These are phyloP conservation scores for Tetramorium simillimum DNA, from an alignment of 1,140 invertebrate species.

Conservation along the genomic window DNA sequence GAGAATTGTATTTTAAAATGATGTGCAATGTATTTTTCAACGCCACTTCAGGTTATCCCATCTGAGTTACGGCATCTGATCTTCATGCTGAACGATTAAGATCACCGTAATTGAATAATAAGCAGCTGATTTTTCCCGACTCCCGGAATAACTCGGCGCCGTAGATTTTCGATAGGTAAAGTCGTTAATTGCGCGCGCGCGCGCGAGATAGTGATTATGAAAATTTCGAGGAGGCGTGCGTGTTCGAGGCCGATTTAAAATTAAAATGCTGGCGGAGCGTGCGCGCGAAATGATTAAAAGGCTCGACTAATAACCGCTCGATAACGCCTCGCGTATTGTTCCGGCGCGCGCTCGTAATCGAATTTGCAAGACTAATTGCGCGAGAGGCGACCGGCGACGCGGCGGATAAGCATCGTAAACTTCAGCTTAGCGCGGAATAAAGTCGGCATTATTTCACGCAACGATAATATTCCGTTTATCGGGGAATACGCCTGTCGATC, in stretches of 20 bases:
- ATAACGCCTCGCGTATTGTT: conserved; percentile 53
- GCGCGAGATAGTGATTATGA: conserved; percentile 38
- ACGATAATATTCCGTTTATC: conserved; percentile 60
- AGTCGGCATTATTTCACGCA: conserved; percentile 59
- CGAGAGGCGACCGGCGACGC: conserved; percentile 38
- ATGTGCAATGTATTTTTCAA: conserved; percentile 12
- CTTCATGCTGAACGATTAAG: neutral
- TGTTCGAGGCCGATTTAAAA: conserved; percentile 44
- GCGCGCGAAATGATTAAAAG: conserved; percentile 42
- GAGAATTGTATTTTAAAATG: conserved; percentile 4
- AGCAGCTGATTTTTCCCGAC: conserved; percentile 8
- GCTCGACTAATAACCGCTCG: conserved; percentile 40
- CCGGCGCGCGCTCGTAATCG: conserved; percentile 47
- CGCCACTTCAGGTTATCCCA: neutral
- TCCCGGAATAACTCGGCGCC: conserved; percentile 18
- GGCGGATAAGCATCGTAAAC: conserved; percentile 59
- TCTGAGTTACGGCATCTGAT: neutral
- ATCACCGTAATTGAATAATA: conserved; percentile 50
- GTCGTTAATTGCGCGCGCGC: conserved; percentile 40
- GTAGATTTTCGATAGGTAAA: conserved; percentile 53
- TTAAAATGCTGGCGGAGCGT: conserved; percentile 33
- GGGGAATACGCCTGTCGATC: conserved; percentile 37
- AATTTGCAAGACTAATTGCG: conserved; percentile 61
- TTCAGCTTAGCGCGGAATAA: conserved; percentile 61
- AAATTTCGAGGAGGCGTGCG: conserved; percentile 27